phyloP scores from a whole-genome alignment of 2,888 invertebrate genomes.

The Horisme vitalbata region DNA sequence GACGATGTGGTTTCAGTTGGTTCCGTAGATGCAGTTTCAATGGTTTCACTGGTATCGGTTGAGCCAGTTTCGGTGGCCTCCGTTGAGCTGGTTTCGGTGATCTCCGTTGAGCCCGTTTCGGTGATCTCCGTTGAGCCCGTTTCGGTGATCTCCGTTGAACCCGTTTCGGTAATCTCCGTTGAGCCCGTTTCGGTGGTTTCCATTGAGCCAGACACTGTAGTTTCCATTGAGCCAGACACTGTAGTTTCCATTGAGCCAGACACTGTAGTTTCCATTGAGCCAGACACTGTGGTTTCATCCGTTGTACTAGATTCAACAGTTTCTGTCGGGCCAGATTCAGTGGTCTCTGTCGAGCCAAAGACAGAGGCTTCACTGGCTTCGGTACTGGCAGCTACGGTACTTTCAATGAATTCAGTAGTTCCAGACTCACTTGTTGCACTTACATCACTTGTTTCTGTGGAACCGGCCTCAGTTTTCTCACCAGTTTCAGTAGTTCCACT shows the following conservation, averaged over 20 bases:
- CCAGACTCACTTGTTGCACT: slow-evolving; percentile 18
- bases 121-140: slow-evolving; percentile 14
- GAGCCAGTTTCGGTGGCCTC: slow-evolving; percentile 13
- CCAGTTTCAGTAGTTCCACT: slow-evolving; percentile 11
- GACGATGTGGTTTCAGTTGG: slow-evolving; percentile 10
- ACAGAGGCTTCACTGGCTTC: slow-evolving; percentile 15
- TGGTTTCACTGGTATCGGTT: slow-evolving; percentile 9
- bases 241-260: slow-evolving; percentile 12
- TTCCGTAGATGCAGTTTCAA: slow-evolving; percentile 10
- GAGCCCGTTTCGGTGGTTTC: slow-evolving; percentile 12
- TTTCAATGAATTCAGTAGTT: slow-evolving; percentile 22
- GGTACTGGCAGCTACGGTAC: slow-evolving; percentile 20
- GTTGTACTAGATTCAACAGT: no score
- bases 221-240: slow-evolving; percentile 24
- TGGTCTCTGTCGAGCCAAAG: slow-evolving; percentile 2
- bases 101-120: not conserved
- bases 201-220: slow-evolving; percentile 14
- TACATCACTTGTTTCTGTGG: slow-evolving; percentile 14
- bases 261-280: slow-evolving; percentile 6
- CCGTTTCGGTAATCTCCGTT: slow-evolving; percentile 22
- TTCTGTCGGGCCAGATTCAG: slow-evolving; percentile 27
- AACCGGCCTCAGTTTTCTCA: slow-evolving; percentile 23
- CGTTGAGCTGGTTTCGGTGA: slow-evolving; percentile 22
- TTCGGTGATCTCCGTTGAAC: slow-evolving; percentile 20
- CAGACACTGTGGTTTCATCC: slow-evolving; percentile 14